Evolutionary conservation across 1,140 invertebrate genomes (phyloP), one percentile per base, ranked within the genome.

Genomic region (Lucilia cuprina): DNA sequence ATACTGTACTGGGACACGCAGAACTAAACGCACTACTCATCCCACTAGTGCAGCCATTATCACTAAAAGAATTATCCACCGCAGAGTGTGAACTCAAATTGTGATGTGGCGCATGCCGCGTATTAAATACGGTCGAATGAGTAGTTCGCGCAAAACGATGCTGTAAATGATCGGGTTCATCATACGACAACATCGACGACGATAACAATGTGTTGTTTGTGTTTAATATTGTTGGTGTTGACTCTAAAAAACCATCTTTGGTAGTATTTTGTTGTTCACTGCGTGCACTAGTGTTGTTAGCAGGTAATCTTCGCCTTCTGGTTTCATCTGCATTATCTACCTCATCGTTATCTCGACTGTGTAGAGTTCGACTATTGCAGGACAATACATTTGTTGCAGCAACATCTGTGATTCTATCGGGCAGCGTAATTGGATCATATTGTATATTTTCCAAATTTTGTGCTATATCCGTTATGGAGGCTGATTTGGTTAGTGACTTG

Each of bases 81-180:
- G 30, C 55, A 1, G 55, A 78, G 3, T n/a, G 41, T 30, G 25
- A 49, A 49, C 13, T 49, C 13, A 49, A 49, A 49, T 30, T 82
- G 83, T 82, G 50, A 34, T 84, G 19, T 70, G 30, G 35, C 75
- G 82, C 50, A 78, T 77, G 74, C 47, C 83, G 65, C 74, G 60
- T 17, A 17, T 74, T 74, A 17, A 60, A 86, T 82, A 34, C 34
- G 21, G 50, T 13, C 34, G 83, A 75, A 19, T 70, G 65, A 19
- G 65, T 7, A 25, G 84, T 87, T 65, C 87, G 88, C 60, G 86
- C 89, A 85, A 89, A 87, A 19, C 89, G 89, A 86, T 87, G 86
- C 86, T 88, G 87, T 82, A 90, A 86, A 83, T 90, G 88, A 88
- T 90, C 89, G 49, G 88, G 87, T 82, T 89, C 89, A 86, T 90